phyloP scores from a whole-genome alignment of 2,888 invertebrate genomes.

The Incurvaria masculella region DNA sequence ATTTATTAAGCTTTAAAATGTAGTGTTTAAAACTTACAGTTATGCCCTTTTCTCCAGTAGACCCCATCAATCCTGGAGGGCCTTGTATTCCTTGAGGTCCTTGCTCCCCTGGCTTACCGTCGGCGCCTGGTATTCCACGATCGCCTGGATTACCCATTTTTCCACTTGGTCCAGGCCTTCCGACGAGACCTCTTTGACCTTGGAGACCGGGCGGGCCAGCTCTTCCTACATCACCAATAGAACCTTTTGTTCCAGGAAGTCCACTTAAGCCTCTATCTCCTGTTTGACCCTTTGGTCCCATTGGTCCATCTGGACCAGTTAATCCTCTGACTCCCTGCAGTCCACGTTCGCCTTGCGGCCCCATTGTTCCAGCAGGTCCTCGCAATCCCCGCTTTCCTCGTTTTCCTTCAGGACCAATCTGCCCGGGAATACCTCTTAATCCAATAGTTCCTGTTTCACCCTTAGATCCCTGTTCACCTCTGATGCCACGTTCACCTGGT shows the following conservation, averaged over 20 bases:
- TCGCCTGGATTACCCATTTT: conserved; percentile 70
- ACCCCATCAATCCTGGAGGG: conserved; percentile 71
- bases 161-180: conserved; percentile 68
- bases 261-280: conserved; percentile 66
- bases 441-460: conserved; percentile 73
- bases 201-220: conserved; percentile 65
- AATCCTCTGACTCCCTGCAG: conserved; percentile 62
- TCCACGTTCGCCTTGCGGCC: conserved; percentile 73
- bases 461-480: conserved; percentile 74
- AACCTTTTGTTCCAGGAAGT: conserved; percentile 56
- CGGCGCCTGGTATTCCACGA: conserved; percentile 74
- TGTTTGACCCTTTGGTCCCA: conserved; percentile 70
- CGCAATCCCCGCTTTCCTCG: conserved; percentile 75
- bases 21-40: conserved; percentile 46
- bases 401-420: conserved; percentile 74
- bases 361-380: conserved; percentile 71
- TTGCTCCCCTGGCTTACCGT: conserved; percentile 82
- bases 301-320: conserved; percentile 73
- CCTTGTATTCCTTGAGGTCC: conserved; percentile 80
- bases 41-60: conserved; percentile 74
- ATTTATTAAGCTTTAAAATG: not conserved
- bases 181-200: conserved; percentile 63
- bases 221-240: conserved; percentile 59
- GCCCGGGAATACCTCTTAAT: conserved; percentile 72
- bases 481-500: conserved; percentile 75